Evolutionary conservation across 2,113 vertebrate species (phyloP).

Genomic region (Campylomormyrus tamandua): DNA sequence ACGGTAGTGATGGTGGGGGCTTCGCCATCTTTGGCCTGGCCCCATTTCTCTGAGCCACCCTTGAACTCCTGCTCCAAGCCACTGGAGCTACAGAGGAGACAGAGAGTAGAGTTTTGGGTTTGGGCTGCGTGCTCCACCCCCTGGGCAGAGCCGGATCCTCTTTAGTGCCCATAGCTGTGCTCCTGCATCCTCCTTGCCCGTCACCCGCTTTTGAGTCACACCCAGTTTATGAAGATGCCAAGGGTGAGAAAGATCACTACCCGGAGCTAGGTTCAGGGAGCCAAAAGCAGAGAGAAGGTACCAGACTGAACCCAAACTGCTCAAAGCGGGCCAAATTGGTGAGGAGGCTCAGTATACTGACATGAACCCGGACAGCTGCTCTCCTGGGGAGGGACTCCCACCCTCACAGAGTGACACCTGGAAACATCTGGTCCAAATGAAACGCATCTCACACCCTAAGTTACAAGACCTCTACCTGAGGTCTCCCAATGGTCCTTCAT

Average conservation of each 20-base stretch:
- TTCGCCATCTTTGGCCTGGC: background rate
- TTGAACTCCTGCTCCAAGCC: background rate
- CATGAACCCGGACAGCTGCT: background rate
- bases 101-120: background rate
- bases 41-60: background rate
- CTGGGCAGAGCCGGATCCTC: background rate
- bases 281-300: background rate
- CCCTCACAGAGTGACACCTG: background rate
- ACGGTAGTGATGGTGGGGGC: background rate
- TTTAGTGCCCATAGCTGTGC: background rate
- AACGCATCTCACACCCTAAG: background rate
- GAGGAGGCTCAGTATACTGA: background rate
- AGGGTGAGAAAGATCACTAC: background rate
- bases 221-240: background rate
- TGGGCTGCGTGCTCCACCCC: background rate
- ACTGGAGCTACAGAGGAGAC: background rate
- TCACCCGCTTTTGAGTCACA: background rate
- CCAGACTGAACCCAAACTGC: background rate
- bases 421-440: slow-evolving; percentile 44
- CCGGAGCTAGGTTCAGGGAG: background rate
- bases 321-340: background rate
- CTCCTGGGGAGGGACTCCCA: background rate
- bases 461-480: slow-evolving; percentile 25
- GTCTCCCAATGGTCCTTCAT: slow-evolving; percentile 52
- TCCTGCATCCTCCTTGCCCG: background rate